A percentile compares a stretch with the other conserved stretches of the same genome.
Evolutionary conservation across 2,888 invertebrate genomes (phyloP).

Genomic region (Salticus scenicus): DNA sequence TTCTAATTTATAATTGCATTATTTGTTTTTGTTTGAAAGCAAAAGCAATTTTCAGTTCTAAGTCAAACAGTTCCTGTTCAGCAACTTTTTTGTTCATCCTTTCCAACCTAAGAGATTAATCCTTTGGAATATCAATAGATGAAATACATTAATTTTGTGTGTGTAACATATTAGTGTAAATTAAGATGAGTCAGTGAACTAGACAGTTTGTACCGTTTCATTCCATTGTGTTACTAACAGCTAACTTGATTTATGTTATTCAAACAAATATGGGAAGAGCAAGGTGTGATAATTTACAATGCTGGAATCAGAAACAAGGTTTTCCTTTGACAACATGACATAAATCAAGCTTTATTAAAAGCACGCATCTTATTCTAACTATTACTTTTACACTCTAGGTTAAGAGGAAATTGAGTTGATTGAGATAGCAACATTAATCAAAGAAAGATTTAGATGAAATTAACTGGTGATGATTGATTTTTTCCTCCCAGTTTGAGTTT

Average conservation of each 20-base stretch:
- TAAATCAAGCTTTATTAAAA: constrained; percentile 25
- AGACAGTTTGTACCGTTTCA: no score
- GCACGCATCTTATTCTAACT: not conserved
- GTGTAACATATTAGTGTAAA: no score
- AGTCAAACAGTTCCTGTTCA: no score
- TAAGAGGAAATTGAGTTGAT: constrained; percentile 5
- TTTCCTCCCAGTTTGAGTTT: not conserved
- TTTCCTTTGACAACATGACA: not conserved
- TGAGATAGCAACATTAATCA: constrained; percentile 30
- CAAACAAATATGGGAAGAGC: not conserved
- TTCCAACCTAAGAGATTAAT: no score
- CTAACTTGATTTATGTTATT: not conserved
- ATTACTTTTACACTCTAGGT: not conserved
- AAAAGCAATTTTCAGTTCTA: no score
- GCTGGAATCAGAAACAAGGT: not conserved
- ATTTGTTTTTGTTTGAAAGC: no score
- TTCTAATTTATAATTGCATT: no score
- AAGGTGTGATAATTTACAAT: not conserved
- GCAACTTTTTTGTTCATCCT: no score
- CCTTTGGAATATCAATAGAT: no score
- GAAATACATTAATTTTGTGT: no score
- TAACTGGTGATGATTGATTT: constrained; percentile 27
- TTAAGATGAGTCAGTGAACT: no score
- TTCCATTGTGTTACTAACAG: no score
- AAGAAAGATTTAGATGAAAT: constrained; percentile 20